A percentile compares a stretch with the other conserved stretches of the same genome.
Evolutionary conservation across 1,140 invertebrate species (phyloP).

Genomic region (Lepidurus arcticus): DNA sequence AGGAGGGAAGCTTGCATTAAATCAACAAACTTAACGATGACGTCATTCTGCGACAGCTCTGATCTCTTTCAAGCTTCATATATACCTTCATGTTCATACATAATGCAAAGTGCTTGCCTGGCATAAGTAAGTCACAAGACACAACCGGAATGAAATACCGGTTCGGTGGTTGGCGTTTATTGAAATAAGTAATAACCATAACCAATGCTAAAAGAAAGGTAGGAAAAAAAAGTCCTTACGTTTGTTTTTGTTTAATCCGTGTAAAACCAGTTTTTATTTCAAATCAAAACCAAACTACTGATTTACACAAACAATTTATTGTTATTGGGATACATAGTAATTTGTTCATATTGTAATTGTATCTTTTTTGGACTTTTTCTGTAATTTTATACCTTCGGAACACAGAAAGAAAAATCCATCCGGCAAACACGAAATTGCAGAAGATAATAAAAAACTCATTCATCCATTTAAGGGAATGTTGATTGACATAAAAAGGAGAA

Average conservation of each 20-base stretch:
- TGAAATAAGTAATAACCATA: too few species aligned
- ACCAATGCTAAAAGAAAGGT: too few species aligned
- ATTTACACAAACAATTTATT: constrained; percentile 22
- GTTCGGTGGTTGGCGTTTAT: too few species aligned
- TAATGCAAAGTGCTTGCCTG: too few species aligned
- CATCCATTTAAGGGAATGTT: constrained; percentile 19
- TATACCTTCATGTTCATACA: too few species aligned
- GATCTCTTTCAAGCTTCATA: too few species aligned
- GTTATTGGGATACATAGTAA: constrained; percentile 22
- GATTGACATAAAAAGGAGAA: constrained; percentile 22
- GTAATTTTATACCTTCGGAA: constrained; percentile 22
- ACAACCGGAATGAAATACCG: too few species aligned
- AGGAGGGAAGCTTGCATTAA: too few species aligned
- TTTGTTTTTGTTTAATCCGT: not conserved
- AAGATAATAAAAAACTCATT: constrained; percentile 19
- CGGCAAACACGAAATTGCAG: constrained; percentile 21
- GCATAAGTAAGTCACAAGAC: too few species aligned
- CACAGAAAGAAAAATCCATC: constrained; percentile 11
- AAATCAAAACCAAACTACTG: constrained; percentile 22
- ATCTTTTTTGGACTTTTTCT: constrained; percentile 22
- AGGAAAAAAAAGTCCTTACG: not conserved
- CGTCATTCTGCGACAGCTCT: too few species aligned
- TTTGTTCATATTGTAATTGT: constrained; percentile 17
- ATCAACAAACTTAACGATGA: too few species aligned
- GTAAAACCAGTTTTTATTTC: constrained; percentile 19